phyloP scores from a whole-genome alignment of 2,888 invertebrate genomes.

The Cosmia trapezina region DNA sequence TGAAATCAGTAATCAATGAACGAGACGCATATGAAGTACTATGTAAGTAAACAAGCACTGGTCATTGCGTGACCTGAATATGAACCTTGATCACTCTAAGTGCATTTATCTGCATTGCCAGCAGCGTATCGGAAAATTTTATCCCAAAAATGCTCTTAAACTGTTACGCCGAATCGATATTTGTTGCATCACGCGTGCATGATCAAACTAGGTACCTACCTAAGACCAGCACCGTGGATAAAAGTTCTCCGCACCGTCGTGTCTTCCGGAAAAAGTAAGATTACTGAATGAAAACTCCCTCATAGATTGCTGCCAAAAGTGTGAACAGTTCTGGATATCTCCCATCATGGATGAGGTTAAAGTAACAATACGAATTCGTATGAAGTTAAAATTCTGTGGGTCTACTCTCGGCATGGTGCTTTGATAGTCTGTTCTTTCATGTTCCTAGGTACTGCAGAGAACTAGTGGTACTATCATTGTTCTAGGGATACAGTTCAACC shows the following conservation, averaged over 20 bases:
- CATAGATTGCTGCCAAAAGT: slow-evolving; percentile 14
- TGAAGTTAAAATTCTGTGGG: neutral
- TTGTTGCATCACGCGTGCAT: neutral
- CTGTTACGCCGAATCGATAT: neutral
- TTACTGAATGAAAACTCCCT: neutral
- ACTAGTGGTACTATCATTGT: slow-evolving; percentile 1
- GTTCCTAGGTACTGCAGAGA: slow-evolving; percentile 35
- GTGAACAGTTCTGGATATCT: neutral
- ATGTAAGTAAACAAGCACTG: slow-evolving; percentile 14
- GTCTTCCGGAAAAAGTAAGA: slow-evolving; percentile 8
- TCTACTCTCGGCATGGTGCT: neutral
- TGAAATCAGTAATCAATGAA: slow-evolving; percentile 1
- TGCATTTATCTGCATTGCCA: neutral
- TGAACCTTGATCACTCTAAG: neutral
- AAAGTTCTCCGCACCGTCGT: neutral
- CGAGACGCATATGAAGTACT: slow-evolving; percentile 14
- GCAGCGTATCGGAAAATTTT: neutral
- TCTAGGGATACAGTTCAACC: slow-evolving; percentile 26
- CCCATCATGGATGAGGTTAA: neutral
- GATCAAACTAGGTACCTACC: neutral
- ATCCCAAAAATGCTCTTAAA: neutral
- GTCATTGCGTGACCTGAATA: neutral
- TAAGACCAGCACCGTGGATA: neutral
- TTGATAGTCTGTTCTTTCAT: slow-evolving; percentile 17
- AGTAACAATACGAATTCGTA: neutral